phyloP scores from a whole-genome alignment of 2,888 invertebrate genomes.

The Ormia ochracea region DNA sequence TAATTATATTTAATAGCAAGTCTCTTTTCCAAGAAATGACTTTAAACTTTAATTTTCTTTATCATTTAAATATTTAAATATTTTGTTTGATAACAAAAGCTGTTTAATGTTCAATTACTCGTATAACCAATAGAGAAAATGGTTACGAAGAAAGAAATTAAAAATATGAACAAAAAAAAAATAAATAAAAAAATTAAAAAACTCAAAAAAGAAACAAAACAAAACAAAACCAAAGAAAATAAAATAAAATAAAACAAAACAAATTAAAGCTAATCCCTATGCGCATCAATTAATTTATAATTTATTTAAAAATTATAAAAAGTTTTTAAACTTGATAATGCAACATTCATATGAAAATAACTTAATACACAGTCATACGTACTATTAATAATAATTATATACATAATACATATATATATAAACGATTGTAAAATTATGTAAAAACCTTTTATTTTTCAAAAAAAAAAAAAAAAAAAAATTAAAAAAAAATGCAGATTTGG shows the following conservation, averaged over 20 bases:
- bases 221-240: too few relatives aligned
- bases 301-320: constrained; percentile 70
- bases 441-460: constrained; percentile 28
- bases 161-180: too few relatives aligned
- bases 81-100: constrained; percentile 28
- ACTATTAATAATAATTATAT: constrained; percentile 1
- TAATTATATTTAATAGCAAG: too few relatives aligned
- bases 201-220: too few relatives aligned
- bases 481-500: constrained; percentile 21
- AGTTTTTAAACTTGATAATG: constrained; percentile 50
- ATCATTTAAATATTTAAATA: constrained; percentile 18
- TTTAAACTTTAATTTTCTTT: constrained; percentile 38
- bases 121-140: constrained; percentile 1
- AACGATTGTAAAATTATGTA: constrained; percentile 8
- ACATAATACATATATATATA: too few relatives aligned
- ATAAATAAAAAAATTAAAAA: too few relatives aligned
- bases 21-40: constrained; percentile 41
- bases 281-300: constrained; percentile 77
- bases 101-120: constrained; percentile 44
- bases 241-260: too few relatives aligned
- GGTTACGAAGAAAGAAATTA: constrained; percentile 52
- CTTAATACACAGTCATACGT: constrained; percentile 3
- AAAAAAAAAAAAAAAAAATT: too few relatives aligned
- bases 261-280: constrained; percentile 73
- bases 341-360: constrained; percentile 7